These are phyloP conservation scores for Drosophila dives DNA, from an alignment of 2,888 invertebrate genomes.

Conservation along the genomic window DNA sequence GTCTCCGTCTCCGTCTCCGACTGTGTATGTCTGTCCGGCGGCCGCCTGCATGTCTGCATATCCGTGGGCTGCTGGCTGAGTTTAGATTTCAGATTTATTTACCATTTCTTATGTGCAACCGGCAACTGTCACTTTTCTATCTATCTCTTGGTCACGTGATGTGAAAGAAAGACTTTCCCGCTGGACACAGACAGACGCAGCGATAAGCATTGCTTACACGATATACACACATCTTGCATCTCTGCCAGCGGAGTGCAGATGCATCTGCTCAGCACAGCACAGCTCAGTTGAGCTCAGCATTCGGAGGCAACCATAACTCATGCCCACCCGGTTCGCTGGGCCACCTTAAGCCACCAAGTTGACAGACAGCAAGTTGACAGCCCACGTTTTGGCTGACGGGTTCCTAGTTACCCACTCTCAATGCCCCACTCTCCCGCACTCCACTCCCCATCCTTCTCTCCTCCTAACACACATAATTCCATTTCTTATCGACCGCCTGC, in stretches of 20 bases:
- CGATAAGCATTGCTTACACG: constrained; percentile 40
- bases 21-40: constrained; percentile 25
- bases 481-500: constrained; percentile 69
- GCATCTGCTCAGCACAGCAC: constrained; percentile 60
- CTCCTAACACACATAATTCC: constrained; percentile 49
- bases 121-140: constrained; percentile 80
- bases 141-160: constrained; percentile 60
- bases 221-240: constrained; percentile 50
- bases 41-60: constrained; percentile 59
- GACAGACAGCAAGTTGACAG: constrained; percentile 75
- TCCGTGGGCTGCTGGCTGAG: constrained; percentile 62
- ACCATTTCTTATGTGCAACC: constrained; percentile 66
- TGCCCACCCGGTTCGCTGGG: constrained; percentile 29
- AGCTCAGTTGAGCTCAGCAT: not conserved
- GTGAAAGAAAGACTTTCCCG: constrained; percentile 68
- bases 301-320: constrained; percentile 58
- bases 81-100: constrained; percentile 53
- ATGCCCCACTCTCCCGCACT: not conserved
- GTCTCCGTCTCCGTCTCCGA: constrained; percentile 1
- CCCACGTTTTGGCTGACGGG: constrained; percentile 46
- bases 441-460: not conserved
- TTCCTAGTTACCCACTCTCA: constrained; percentile 19
- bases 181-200: constrained; percentile 34
- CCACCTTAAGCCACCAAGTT: constrained; percentile 64
- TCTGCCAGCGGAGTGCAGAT: constrained; percentile 45